Conservation (phyloP, 2,113 vertebrate species). For the Glaucomys volans region DNA sequence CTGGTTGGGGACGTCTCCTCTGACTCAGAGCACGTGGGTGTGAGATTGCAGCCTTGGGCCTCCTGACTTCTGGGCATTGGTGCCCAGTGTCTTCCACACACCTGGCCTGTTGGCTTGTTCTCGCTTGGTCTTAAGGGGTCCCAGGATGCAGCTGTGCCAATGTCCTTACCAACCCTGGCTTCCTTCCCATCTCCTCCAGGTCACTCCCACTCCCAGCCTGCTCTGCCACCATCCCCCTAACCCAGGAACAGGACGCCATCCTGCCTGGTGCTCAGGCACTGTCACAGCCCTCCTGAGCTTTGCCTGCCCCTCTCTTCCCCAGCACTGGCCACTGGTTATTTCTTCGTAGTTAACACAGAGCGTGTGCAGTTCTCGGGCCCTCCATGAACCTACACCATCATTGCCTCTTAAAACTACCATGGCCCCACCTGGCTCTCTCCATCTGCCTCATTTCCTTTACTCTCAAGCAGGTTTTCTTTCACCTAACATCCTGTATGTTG, state of each 20-base stretch:
- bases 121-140: no score
- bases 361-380: accelerated
- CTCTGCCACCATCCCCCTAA: accelerated
- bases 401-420: neutral
- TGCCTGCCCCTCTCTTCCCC: neutral
- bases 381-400: no score
- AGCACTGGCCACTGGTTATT: neutral
- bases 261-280: accelerated
- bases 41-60: accelerated
- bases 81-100: accelerated
- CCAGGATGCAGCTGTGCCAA: accelerated
- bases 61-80: accelerated
- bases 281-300: accelerated
- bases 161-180: neutral
- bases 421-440: neutral
- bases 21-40: accelerated
- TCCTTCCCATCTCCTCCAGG: neutral
- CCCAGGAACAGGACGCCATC: no score
- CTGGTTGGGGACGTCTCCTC: accelerated
- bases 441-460: neutral
- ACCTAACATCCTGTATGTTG: accelerated
- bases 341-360: neutral
- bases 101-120: accelerated
- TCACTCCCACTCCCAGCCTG: accelerated
- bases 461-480: no score